Base-by-base conservation (phyloP, 1,140 invertebrate species). In the Aphelinus certus region DNA sequence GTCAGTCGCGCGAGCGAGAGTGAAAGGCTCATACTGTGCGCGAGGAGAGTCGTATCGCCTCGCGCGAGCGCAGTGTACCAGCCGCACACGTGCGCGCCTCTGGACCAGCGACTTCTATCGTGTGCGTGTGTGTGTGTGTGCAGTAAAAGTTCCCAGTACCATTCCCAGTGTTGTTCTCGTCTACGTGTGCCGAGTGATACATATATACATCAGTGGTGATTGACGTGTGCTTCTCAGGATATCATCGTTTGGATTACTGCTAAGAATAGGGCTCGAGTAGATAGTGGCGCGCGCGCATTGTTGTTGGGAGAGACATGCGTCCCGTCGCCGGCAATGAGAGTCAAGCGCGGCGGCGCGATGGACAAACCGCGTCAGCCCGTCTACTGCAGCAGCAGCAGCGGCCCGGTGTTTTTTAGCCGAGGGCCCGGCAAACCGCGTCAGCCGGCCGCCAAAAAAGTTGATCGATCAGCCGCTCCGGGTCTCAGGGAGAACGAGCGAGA, bases 1-100 rank as follows among this genome's bases (percentile, higher is more conserved):
- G 71, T n/a, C 63, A 73, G 71, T 73, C 64, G 71, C 47, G 65
- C 62, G 71, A 58, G 62, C 71, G 71, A 73, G 71, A 73, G 71
- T 73, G 71, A 73, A 73, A 73, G 71, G 71, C 64, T 73, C 56
- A 26, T 26, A 26, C 26, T 26, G 26, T 26, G 26, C 26, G 26
- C 26, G 26, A 26, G 26, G 26, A 26, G 71, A 73, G 56, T 63
- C 64, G 58, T 43, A 2, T 3, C 3, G 56, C 26, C 70, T 64
- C 70, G 63, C 45, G 26, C 57, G 57, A 62, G 60, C 45, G 26
- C 3, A 62, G 70, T 48, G 26, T 26, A 26, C 26, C 26, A 26
- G 26, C 26, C 26, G 26, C 26, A 26, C 26, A 26, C 43, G 46
- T 6, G 46, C 3, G n/a, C 45, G n/a, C 47, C 48, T 6, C 61